Evolutionary conservation across 2,888 invertebrate genomes (phyloP).

Genomic region (Epirrhoe tristata): DNA sequence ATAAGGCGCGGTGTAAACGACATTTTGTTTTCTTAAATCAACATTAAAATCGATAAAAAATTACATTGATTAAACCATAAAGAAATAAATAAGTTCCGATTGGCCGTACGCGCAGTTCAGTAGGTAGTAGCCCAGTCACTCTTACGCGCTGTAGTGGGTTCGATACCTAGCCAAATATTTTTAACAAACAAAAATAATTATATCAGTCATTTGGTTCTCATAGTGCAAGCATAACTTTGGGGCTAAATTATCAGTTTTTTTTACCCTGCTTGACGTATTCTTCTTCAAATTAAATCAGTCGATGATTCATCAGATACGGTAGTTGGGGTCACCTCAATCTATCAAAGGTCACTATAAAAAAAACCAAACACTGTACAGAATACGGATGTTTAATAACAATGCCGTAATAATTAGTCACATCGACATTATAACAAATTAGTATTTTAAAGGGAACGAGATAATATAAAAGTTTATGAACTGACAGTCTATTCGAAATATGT

Average conservation of each 20-base stretch:
- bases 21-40: not conserved
- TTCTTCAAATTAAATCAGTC: not conserved
- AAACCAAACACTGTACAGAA: not conserved
- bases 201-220: too few relatives aligned
- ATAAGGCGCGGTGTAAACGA: not conserved
- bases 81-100: not conserved
- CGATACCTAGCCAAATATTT: too few relatives aligned
- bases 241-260: not conserved
- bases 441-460: not conserved
- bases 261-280: not conserved
- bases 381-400: not conserved
- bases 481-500: not conserved
- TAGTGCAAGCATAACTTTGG: not conserved
- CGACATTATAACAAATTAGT: not conserved
- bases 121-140: too few relatives aligned
- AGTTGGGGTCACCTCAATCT: not conserved
- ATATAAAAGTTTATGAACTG: not conserved
- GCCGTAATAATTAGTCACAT: not conserved
- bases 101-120: too few relatives aligned
- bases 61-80: not conserved
- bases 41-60: not conserved
- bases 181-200: too few relatives aligned
- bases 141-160: too few relatives aligned
- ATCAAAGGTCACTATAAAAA: not conserved
- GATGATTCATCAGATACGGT: not conserved